Conservation (phyloP, 2,888 invertebrate genomes). For the Argyra leucocephala region DNA sequence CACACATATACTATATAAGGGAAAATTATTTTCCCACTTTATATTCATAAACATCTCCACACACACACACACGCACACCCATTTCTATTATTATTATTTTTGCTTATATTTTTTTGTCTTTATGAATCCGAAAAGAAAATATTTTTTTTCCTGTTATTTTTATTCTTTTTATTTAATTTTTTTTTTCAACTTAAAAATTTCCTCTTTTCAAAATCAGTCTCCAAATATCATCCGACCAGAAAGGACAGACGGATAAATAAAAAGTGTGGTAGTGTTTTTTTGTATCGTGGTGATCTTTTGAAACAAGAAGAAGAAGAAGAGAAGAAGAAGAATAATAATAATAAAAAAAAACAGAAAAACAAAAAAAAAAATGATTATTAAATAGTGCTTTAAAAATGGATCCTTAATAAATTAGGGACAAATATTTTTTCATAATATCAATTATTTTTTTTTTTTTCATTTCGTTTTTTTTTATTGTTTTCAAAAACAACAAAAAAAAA, state of each 20-base stretch:
- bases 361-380: background rate
- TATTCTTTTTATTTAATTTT: background rate
- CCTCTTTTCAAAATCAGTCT: constrained; percentile 1
- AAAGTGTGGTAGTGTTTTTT: too few relatives aligned
- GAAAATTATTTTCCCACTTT: too few relatives aligned
- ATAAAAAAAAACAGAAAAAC: too few relatives aligned
- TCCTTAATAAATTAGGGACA: background rate
- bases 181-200: background rate
- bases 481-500: background rate
- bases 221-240: background rate
- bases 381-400: background rate
- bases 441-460: background rate
- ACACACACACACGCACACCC: too few relatives aligned
- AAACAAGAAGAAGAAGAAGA: too few relatives aligned
- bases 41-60: too few relatives aligned
- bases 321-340: too few relatives aligned
- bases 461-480: background rate
- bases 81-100: too few relatives aligned
- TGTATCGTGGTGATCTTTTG: too few relatives aligned
- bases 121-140: too few relatives aligned
- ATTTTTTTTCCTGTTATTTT: background rate
- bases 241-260: background rate
- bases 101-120: too few relatives aligned
- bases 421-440: background rate
- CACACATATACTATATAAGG: too few relatives aligned